Base-by-base conservation (phyloP, 2,888 invertebrate species). In the Girardia tigrina region DNA sequence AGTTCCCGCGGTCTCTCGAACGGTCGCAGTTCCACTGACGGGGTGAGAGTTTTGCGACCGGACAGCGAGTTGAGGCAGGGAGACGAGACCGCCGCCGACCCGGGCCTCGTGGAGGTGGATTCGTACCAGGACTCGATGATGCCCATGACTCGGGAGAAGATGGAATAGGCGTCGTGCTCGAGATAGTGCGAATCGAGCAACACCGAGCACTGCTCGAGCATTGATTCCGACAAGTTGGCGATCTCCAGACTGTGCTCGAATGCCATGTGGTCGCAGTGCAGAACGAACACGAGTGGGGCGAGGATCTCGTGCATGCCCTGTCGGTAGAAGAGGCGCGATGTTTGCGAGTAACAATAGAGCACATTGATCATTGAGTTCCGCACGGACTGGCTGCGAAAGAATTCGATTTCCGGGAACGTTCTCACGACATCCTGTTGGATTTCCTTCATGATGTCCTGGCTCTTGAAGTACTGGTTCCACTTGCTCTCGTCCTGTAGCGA, bases 251-350 rank as follows among this genome's bases (percentile, higher is more conserved):
- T 87, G 81, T 89, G 88, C 73, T 88, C 83, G 79, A 88, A 86
- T 1, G 88, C 87, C 81, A 89, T 88, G 79, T 90, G 89, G 82
- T 91, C 91, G 78, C 88, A 87, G 80, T 89, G 88, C 26, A 91
- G 85, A 14, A 91, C 90, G 81, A 89, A 90, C 28, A 91, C 85
- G 72, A 91, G 83, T 0, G 91, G 91, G 0, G 91, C 91, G 73
- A 91, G 84, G 72, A 91, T 87, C 83, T 91, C 91, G 84, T 91
- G 91, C 91, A 91, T 91, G 26, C 91, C 91, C 86, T 88, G 82
- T 14, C 77, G 29, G 56, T 77, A 77, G 28, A 23, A 29, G 26
- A 71, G 42, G 26, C 26, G 27, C 1, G 72, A 77, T n/a, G 28
- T 29, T 16, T 90, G 83, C 70, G 87, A 86, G 81, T 86, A 87